A percentile compares a stretch with the other conserved stretches of the same genome.
phyloP scores from a whole-genome alignment of 2,113 vertebrate genomes.

The Misgurnus anguillicaudatus region DNA sequence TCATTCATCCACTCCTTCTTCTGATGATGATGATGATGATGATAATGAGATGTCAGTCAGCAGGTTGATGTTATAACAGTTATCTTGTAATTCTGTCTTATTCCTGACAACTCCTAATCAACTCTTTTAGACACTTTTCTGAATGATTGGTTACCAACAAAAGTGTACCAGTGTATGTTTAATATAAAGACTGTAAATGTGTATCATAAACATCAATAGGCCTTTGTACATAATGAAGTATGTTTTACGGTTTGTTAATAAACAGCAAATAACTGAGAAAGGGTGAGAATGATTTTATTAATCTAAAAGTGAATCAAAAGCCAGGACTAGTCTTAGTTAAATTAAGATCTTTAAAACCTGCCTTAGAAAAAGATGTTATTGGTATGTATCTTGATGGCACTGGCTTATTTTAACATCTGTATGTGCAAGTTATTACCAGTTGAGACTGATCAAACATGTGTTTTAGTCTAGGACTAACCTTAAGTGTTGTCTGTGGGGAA shows the following conservation, averaged over 20 bases:
- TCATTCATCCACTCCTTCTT: neutral
- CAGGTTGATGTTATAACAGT: neutral
- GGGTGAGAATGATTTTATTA: neutral
- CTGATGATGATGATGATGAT: no score
- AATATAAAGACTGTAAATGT: neutral
- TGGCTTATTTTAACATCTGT: neutral
- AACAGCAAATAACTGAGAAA: neutral
- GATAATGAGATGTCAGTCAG: neutral
- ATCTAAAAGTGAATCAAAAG: neutral
- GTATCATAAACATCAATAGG: neutral
- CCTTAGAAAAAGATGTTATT: no score
- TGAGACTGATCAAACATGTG: no score
- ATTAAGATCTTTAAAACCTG: no score
- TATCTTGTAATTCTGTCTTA: neutral
- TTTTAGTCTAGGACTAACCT: no score
- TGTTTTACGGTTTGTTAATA: slow-evolving; percentile 23
- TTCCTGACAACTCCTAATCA: neutral
- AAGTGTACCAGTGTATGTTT: neutral
- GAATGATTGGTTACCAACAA: neutral
- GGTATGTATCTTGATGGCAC: no score
- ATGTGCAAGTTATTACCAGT: no score
- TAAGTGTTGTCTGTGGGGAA: no score
- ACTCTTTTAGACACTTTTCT: neutral
- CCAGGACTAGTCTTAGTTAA: no score
- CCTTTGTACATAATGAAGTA: neutral